These are phyloP conservation scores for Vultur gryphus DNA, from an alignment of 2,797 vertebrate genomes.

Conservation along the genomic window DNA sequence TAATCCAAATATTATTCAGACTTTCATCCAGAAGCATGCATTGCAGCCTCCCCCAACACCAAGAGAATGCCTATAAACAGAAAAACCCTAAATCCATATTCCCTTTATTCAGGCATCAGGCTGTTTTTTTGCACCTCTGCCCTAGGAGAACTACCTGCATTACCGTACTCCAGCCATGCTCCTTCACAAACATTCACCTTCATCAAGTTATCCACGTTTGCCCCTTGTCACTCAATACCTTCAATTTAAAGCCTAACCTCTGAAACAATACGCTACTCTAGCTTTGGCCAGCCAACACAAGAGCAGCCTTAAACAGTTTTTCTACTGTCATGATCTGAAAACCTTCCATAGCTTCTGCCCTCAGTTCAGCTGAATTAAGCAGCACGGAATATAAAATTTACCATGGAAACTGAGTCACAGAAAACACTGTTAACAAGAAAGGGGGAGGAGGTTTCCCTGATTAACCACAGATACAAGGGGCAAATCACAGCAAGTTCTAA, in stretches of 20 bases:
- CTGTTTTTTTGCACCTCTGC: not conserved
- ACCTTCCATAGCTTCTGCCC: not conserved
- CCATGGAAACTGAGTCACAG: not conserved
- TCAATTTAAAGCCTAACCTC: not conserved
- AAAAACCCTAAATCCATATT: not conserved
- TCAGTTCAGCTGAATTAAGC: not conserved
- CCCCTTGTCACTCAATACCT: not conserved
- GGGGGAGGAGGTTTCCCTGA: not conserved
- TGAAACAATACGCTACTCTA: not conserved
- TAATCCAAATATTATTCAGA: not conserved
- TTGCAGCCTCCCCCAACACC: not conserved
- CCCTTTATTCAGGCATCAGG: not conserved
- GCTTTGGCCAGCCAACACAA: not conserved
- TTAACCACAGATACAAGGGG: not conserved
- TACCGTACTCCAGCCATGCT: not conserved
- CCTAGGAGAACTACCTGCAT: not conserved
- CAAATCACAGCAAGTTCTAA: not conserved
- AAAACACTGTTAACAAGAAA: not conserved
- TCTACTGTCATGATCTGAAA: not conserved
- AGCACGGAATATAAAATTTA: not conserved
- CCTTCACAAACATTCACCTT: not conserved
- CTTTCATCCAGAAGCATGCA: not conserved
- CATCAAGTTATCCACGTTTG: not conserved
- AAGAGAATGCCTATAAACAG: not conserved
- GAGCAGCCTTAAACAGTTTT: not conserved